Percentiles rank a stretch among this genome's conserved stretches.
Evolutionary conservation across 1,140 invertebrate genomes (phyloP).

Genomic region (Pararge aegeria): DNA sequence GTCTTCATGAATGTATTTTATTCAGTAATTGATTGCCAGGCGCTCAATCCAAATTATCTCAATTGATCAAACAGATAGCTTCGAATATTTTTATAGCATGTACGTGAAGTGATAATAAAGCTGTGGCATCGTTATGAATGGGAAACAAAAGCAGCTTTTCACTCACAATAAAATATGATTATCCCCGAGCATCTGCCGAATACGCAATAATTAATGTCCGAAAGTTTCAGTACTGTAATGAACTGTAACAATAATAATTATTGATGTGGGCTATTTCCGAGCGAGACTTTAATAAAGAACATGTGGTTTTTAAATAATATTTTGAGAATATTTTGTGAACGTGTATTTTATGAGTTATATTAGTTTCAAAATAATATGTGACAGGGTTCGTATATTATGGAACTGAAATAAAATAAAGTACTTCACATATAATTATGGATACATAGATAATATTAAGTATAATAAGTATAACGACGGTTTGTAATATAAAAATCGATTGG

Average conservation of each 20-base stretch:
- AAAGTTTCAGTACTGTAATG: conserved; percentile 29
- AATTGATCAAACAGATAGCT: conserved; percentile 6
- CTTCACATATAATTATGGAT: too few relatives aligned
- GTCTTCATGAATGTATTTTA: too few relatives aligned
- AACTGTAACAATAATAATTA: conserved; percentile 24
- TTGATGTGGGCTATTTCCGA: conserved; percentile 18
- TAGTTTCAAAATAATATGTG: too few relatives aligned
- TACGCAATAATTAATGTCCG: conserved; percentile 28
- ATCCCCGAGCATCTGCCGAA: conserved; percentile 26
- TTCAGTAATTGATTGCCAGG: background rate
- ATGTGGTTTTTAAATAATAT: background rate
- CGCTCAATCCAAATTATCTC: background rate
- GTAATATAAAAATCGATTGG: too few relatives aligned
- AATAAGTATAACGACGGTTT: too few relatives aligned
- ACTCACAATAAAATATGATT: conserved; percentile 29
- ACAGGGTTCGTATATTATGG: too few relatives aligned
- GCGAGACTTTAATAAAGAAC: background rate
- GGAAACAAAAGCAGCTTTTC: conserved; percentile 25
- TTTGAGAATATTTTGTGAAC: background rate
- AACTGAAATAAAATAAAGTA: too few relatives aligned
- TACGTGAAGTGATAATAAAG: conserved; percentile 6
- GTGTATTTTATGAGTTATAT: too few relatives aligned
- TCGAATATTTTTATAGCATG: conserved; percentile 7
- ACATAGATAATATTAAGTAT: too few relatives aligned
- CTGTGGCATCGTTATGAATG: conserved; percentile 24